Evolutionary conservation across 2,888 invertebrate genomes (phyloP).

Genomic region (Folsomia candida): DNA sequence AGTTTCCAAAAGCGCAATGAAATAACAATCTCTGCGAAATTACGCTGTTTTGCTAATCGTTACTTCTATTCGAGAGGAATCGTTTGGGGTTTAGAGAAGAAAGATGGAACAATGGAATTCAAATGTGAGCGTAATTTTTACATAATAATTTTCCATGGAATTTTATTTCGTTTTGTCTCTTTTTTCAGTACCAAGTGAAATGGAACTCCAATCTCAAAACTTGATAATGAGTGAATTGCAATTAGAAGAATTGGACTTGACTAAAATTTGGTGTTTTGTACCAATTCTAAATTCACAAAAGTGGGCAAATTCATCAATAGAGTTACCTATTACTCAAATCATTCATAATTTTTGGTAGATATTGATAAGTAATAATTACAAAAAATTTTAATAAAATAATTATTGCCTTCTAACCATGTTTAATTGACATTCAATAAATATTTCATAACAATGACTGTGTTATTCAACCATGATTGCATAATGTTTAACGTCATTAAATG

Average conservation of each 20-base stretch:
- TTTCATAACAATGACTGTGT: too few relatives aligned
- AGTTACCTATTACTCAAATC: conserved; percentile 31
- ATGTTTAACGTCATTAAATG: too few relatives aligned
- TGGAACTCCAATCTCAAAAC: conserved; percentile 35
- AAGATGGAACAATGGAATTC: conserved; percentile 32
- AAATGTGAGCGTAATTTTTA: conserved; percentile 16
- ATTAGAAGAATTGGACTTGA: conserved; percentile 28
- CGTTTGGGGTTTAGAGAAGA: conserved; percentile 34
- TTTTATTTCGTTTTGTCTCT: not conserved
- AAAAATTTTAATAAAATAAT: too few relatives aligned
- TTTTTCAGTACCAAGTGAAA: not conserved
- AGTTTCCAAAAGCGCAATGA: conserved; percentile 26
- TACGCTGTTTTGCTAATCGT: conserved; percentile 40
- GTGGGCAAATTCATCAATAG: conserved; percentile 34
- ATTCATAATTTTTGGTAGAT: not conserved
- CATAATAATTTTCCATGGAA: not conserved
- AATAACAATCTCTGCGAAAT: conserved; percentile 27
- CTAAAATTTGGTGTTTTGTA: conserved; percentile 36
- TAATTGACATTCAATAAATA: too few relatives aligned
- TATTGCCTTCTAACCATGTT: too few relatives aligned
- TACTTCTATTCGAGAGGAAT: conserved; percentile 38
- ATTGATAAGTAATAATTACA: too few relatives aligned
- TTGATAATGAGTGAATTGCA: conserved; percentile 38
- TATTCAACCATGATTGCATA: too few relatives aligned
- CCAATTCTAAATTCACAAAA: conserved; percentile 29